Base-by-base conservation (phyloP, 2,888 invertebrate genomes). In the Gymnosoma rotundatum region DNA sequence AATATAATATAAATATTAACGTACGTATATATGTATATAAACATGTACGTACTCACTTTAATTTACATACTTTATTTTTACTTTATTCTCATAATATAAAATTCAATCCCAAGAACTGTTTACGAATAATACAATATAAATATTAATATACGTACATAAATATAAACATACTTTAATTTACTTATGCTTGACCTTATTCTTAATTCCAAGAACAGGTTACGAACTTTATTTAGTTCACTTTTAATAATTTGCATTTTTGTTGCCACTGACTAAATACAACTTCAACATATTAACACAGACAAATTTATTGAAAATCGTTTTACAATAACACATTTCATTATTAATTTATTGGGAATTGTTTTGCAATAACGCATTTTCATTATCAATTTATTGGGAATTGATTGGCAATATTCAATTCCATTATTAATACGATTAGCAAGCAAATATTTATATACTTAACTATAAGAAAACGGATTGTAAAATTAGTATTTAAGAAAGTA, bases 191-290 rank as follows among this genome's bases (percentile, higher is more conserved):
- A n/a, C n/a, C n/a, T n/a, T n/a, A n/a, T n/a, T n/a, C n/a, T n/a
- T n/a, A n/a, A n/a, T n/a, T 42, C 12, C 42, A 38, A 38, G 38
- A 38, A 52, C 52, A 20, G 52, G n/a, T 20, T 52, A 52, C 20
- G 52, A 52, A 18, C 52, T 52, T 52, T 52, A 52, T 52, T 52
- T 52, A 52, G 52, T 52, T 20, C 52, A 52, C 20, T 52, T 5
- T 54, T 20, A 21, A 54, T 54, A 8, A 52, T 54, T 54, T 54
- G n/a, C 25, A 32, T 25, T 60, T 48, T 48, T 52, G 32, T 67
- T 52, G 32, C 52, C 52, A 67, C 67, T 67, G 32, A 67, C 52
- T 7, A 52, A 67, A 32, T 67, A 52, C 67, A 67, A 67, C 66
- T 50, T 18, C 67, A 52, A n/a, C 52, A 67, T 67, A 32, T 67